Conservation (phyloP, 1,140 invertebrate species). For the Drosophila kurseongensis region DNA sequence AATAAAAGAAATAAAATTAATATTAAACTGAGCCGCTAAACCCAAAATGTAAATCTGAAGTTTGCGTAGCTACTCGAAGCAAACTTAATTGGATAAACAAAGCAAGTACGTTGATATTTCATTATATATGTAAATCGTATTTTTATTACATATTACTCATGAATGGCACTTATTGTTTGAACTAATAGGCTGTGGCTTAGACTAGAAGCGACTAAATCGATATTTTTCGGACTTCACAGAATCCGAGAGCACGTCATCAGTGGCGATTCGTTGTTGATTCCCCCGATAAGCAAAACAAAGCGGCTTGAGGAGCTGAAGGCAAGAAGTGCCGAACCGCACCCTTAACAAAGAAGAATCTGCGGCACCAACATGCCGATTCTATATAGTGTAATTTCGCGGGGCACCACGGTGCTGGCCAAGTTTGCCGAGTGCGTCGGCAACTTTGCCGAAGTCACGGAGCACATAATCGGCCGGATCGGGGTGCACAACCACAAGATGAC, state of each 20-base stretch:
- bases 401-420: slow-evolving; percentile 94
- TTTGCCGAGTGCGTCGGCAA: slow-evolving; percentile 96
- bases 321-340: slow-evolving; percentile 13
- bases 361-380: slow-evolving; percentile 91
- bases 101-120: slow-evolving; percentile 6
- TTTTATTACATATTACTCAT: slow-evolving; percentile 17
- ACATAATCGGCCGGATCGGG: slow-evolving; percentile 94
- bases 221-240: slow-evolving; percentile 4
- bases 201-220: slow-evolving; percentile 2
- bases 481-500: slow-evolving; percentile 95
- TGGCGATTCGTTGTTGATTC: slow-evolving; percentile 14
- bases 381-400: slow-evolving; percentile 94
- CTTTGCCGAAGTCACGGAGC: slow-evolving; percentile 96
- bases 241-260: slow-evolving; percentile 19
- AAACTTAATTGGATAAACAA: slow-evolving; percentile 31
- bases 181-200: neutral
- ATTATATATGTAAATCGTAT: neutral
- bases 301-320: slow-evolving; percentile 1
- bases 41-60: slow-evolving; percentile 18
- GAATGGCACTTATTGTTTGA: slow-evolving; percentile 1
- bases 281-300: slow-evolving; percentile 27
- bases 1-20: slow-evolving; percentile 7
- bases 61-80: neutral
- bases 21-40: neutral
- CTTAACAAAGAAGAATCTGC: slow-evolving; percentile 25